Percentiles rank a stretch among this genome's conserved stretches.
These are phyloP conservation scores for Acanthococcus lagerstroemiae DNA, from an alignment of 2,888 invertebrate genomes.

Conservation along the genomic window DNA sequence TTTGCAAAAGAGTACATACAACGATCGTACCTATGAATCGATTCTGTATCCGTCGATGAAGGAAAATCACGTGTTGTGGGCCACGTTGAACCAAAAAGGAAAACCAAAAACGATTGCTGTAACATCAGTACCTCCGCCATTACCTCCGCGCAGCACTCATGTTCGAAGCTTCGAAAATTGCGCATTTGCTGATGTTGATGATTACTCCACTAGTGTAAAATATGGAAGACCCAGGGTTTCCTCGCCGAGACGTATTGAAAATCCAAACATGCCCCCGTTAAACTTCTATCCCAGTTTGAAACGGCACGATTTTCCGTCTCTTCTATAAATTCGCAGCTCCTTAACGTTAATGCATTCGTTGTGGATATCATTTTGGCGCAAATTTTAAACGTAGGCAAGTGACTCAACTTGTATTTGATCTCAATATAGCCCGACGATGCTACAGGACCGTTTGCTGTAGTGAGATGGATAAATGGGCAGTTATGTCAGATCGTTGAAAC, in stretches of 20 bases:
- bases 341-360: too few species aligned
- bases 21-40: constrained; percentile 44
- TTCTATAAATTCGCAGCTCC: constrained; percentile 16
- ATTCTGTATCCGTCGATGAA: constrained; percentile 49
- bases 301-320: constrained; percentile 20
- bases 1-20: constrained; percentile 19
- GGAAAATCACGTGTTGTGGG: constrained; percentile 67
- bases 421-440: too few species aligned
- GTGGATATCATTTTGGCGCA: too few species aligned
- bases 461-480: too few species aligned
- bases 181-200: constrained; percentile 70
- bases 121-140: constrained; percentile 31
- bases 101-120: constrained; percentile 45
- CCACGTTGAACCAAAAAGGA: constrained; percentile 66
- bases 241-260: constrained; percentile 69
- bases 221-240: constrained; percentile 56
- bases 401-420: too few species aligned
- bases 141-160: constrained; percentile 25
- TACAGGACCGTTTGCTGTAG: too few species aligned
- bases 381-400: too few species aligned
- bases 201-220: constrained; percentile 41
- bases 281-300: constrained; percentile 47
- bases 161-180: constrained; percentile 53
- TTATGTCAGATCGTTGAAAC: too few species aligned
- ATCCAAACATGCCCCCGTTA: constrained; percentile 68